phyloP scores from a whole-genome alignment of 1,140 invertebrate species.

The Drosophila sucinea region DNA sequence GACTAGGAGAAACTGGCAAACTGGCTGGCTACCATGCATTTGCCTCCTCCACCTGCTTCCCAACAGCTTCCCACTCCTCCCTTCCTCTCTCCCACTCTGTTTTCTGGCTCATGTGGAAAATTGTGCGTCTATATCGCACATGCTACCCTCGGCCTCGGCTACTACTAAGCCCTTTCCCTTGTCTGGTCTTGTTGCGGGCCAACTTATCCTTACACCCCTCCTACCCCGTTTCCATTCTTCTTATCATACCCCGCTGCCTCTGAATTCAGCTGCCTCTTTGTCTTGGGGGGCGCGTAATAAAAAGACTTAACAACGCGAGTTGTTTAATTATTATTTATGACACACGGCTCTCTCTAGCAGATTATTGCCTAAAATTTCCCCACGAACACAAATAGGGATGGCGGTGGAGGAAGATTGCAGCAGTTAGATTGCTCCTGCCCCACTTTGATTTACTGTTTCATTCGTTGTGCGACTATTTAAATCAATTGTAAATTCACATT shows the following conservation, averaged over 20 bases:
- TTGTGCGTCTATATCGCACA: slow-evolving; percentile 48
- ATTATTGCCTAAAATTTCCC: slow-evolving; percentile 69
- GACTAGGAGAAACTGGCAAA: slow-evolving; percentile 30
- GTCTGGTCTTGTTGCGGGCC: slow-evolving; percentile 36
- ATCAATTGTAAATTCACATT: slow-evolving; percentile 70
- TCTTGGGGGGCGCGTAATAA: slow-evolving; percentile 67
- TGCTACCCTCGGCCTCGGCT: not conserved
- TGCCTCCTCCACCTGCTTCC: not conserved
- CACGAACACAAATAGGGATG: not conserved
- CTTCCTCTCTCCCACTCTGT: slow-evolving; percentile 18
- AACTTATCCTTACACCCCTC: slow-evolving; percentile 65
- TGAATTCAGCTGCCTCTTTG: slow-evolving; percentile 69
- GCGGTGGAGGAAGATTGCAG: not conserved
- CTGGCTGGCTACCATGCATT: slow-evolving; percentile 38
- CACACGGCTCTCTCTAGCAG: slow-evolving; percentile 53
- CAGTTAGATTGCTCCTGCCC: slow-evolving; percentile 46
- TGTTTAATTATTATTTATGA: slow-evolving; percentile 83
- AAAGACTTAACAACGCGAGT: slow-evolving; percentile 82
- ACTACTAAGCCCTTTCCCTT: slow-evolving; percentile 7
- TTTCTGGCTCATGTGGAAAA: slow-evolving; percentile 73
- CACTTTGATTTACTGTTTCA: slow-evolving; percentile 63
- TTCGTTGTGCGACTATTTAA: slow-evolving; percentile 69
- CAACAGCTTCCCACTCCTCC: not conserved
- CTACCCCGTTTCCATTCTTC: not conserved
- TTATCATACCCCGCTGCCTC: slow-evolving; percentile 14